Percentiles rank a stretch among this genome's conserved stretches.
phyloP scores from a whole-genome alignment of 2,888 invertebrate species.

The Drosophila mimica region DNA sequence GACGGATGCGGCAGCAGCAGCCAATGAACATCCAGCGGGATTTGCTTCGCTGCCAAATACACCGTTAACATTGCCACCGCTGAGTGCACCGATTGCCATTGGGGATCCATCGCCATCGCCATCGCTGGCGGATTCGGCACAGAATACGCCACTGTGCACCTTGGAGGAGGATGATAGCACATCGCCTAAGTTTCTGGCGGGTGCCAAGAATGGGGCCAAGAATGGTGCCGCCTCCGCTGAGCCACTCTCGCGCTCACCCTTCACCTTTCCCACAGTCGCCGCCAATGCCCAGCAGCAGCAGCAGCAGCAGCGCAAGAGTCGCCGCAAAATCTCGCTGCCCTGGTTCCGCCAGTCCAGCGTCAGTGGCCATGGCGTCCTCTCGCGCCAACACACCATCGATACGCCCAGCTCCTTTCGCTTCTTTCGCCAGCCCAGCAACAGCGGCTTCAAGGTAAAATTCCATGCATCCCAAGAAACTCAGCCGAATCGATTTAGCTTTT shows the following conservation, averaged over 20 bases:
- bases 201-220: slow-evolving; percentile 38
- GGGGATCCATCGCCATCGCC: slow-evolving; percentile 76
- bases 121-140: slow-evolving; percentile 67
- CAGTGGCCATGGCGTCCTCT: slow-evolving; percentile 88
- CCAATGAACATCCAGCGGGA: slow-evolving; percentile 21
- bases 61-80: slow-evolving; percentile 58
- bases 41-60: slow-evolving; percentile 68
- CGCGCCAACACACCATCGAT: slow-evolving; percentile 95
- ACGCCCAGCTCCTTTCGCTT: slow-evolving; percentile 94
- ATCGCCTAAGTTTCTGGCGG: slow-evolving; percentile 55
- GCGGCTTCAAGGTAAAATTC: slow-evolving; percentile 84
- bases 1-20: slow-evolving; percentile 22
- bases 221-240: slow-evolving; percentile 32
- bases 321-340: slow-evolving; percentile 94
- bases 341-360: slow-evolving; percentile 95
- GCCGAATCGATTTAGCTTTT: neutral
- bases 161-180: slow-evolving; percentile 65
- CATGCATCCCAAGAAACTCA: neutral
- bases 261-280: slow-evolving; percentile 69
- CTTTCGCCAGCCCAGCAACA: slow-evolving; percentile 87
- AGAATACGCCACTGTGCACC: slow-evolving; percentile 70
- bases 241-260: slow-evolving; percentile 60
- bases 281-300: slow-evolving; percentile 29
- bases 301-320: slow-evolving; percentile 88
- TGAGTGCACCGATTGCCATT: slow-evolving; percentile 65